Conservation (phyloP, 1,140 invertebrate genomes). For the Neodiprion fabricii region DNA sequence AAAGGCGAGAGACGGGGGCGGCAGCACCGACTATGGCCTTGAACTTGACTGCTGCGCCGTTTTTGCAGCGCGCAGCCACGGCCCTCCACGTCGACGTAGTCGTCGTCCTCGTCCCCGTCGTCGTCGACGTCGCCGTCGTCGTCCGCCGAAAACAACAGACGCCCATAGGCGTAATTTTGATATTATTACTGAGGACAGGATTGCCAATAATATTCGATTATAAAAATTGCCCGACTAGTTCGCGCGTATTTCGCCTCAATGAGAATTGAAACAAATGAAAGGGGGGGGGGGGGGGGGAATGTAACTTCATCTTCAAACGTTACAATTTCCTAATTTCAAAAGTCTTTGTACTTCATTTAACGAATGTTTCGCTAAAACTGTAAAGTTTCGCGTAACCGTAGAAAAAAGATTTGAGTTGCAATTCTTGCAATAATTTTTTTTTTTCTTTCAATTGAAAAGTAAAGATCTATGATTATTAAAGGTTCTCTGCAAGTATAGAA, state of each 20-base stretch:
- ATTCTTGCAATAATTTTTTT: too few relatives aligned
- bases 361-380: too few relatives aligned
- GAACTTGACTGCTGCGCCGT: conserved; percentile 50
- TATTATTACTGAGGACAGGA: background rate
- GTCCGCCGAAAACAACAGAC: conserved; percentile 35
- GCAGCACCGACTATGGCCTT: conserved; percentile 37
- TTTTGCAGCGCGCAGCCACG: conserved; percentile 40
- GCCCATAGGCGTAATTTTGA: conserved; percentile 37
- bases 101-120: conserved; percentile 20
- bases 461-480: too few relatives aligned
- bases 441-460: too few relatives aligned
- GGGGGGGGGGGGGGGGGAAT: too few relatives aligned
- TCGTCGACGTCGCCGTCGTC: background rate
- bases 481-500: too few relatives aligned
- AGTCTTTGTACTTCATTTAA: background rate
- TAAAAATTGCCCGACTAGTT: background rate
- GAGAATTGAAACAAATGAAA: too few relatives aligned
- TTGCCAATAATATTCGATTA: background rate
- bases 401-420: too few relatives aligned
- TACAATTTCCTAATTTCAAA: background rate
- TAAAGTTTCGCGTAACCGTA: too few relatives aligned
- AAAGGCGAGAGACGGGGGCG: conserved; percentile 1
- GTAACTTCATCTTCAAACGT: background rate
- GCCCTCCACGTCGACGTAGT: conserved; percentile 3
- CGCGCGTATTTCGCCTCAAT: background rate